phyloP scores from a whole-genome alignment of 92 coral and sea anemone species.

The Paramuricea clavata region DNA sequence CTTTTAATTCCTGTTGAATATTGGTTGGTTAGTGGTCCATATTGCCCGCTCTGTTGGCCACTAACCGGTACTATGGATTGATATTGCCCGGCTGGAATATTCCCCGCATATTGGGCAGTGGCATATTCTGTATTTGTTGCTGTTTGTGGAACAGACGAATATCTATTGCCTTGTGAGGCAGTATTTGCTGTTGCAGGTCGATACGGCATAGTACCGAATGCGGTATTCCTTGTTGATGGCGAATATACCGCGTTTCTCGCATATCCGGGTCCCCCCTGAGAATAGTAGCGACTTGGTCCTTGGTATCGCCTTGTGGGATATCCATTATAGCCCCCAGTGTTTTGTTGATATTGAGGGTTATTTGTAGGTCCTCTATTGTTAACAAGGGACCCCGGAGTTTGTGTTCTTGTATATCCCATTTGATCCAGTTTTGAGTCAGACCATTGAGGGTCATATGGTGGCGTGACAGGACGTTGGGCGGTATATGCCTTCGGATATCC shows the following conservation, averaged over 20 bases:
- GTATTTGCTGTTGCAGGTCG: not conserved
- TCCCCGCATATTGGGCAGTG: not conserved
- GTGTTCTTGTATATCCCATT: constrained; percentile 22
- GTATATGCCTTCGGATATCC: constrained; percentile 25
- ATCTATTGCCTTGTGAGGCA: constrained; percentile 8
- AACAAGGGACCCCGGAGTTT: constrained; percentile 2
- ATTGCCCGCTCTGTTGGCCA: not conserved
- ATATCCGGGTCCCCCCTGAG: not conserved
- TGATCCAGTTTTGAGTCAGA: not conserved
- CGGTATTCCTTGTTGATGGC: not conserved
- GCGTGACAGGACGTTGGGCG: not conserved
- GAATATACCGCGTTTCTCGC: not conserved
- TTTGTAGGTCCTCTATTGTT: not conserved
- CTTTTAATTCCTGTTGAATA: not conserved
- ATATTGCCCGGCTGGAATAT: constrained; percentile 27
- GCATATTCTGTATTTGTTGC: not conserved
- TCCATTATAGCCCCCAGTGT: not conserved
- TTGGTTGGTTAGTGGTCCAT: not conserved
- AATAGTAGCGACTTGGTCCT: not conserved
- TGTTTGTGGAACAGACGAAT: not conserved
- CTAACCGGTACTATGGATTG: constrained; percentile 8
- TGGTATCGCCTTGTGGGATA: constrained; percentile 2
- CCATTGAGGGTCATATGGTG: constrained; percentile 5
- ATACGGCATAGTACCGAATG: not conserved
- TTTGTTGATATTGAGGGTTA: not conserved